Base-by-base conservation (phyloP, 2,888 invertebrate species). In the Arctia plantaginis region DNA sequence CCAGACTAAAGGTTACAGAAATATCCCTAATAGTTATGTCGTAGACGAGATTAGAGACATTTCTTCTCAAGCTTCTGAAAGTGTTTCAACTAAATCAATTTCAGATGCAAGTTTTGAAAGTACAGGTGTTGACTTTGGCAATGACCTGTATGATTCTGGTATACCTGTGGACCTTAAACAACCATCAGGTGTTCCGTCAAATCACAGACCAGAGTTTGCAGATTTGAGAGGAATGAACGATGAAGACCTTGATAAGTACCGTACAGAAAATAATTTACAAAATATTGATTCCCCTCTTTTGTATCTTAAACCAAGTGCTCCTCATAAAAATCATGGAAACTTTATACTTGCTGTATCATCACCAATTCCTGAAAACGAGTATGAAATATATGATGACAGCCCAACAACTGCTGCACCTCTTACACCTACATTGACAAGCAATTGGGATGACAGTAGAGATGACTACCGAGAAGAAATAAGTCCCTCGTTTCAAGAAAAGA, bases 231-330 rank as follows among this genome's bases (percentile, higher is more conserved):
- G 94, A 72, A 79, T 93, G 6, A 92, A 93, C 77, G 94, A 95
- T 80, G 92, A 93, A 82, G 93, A 94, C 72, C 89, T 95, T 13
- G 95, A 96, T 83, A 94, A 94, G 85, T 96, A 93, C 80, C 91
- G 94, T 41, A 93, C 93, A 12, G 95, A 95, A 78, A 92, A 88
- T 83, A 94, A 94, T 86, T 92, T 96, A 78, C 96, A 96, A 76
- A 90, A 96, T 66, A 94, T 97, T 35, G 97, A 97, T 87, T 96
- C 97, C 4, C 97, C 97, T n/a, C 92, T 97, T 66, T 91, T 96
- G 64, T 96, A 96, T 84, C 86, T 95, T 3, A 95, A 94, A 78
- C 96, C 96, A 41, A 96, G 93, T 84, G 94, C 94, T 72, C 96
- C 96, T 0, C 96, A 96, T 76, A 97, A 97, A 83, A 95, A 95